These are phyloP conservation scores for Calliopum simillimum DNA, from an alignment of 2,888 invertebrate species.

Conservation along the genomic window DNA sequence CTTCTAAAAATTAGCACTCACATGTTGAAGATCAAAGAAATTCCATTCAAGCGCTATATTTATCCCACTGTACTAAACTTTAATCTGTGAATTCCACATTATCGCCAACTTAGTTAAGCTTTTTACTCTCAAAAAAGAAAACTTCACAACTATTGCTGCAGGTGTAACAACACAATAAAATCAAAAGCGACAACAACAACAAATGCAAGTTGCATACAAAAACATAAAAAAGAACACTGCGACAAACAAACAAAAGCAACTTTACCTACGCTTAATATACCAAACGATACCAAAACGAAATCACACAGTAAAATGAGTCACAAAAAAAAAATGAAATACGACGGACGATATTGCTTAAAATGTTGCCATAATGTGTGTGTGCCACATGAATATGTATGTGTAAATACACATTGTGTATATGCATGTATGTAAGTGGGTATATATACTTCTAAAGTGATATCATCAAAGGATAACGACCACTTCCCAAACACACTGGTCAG, in stretches of 20 bases:
- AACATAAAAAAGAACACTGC: not conserved
- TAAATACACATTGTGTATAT: not conserved
- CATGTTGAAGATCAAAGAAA: too few relatives aligned
- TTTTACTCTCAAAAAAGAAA: too few relatives aligned
- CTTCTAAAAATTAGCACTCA: too few relatives aligned
- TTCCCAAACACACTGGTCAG: not conserved
- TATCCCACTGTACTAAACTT: too few relatives aligned
- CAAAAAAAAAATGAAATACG: constrained; percentile 4
- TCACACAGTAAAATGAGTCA: not conserved
- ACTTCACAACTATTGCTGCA: too few relatives aligned
- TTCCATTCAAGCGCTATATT: too few relatives aligned
- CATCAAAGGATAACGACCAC: constrained; percentile 8
- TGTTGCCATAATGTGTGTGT: not conserved
- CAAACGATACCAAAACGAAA: not conserved
- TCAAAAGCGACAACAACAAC: not conserved
- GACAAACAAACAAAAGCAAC: constrained; percentile 1
- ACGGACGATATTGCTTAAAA: not conserved
- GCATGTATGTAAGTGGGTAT: not conserved
- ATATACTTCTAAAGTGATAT: not conserved
- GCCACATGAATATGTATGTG: not conserved
- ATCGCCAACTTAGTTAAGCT: too few relatives aligned
- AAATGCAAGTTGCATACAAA: not conserved
- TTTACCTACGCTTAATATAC: constrained; percentile 7
- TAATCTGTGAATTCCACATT: too few relatives aligned
- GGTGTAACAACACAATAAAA: not conserved